Evolutionary conservation across 2,113 vertebrate species (phyloP), one percentile per base, ranked within the genome.

Genomic region (Fregetta grallaria): DNA sequence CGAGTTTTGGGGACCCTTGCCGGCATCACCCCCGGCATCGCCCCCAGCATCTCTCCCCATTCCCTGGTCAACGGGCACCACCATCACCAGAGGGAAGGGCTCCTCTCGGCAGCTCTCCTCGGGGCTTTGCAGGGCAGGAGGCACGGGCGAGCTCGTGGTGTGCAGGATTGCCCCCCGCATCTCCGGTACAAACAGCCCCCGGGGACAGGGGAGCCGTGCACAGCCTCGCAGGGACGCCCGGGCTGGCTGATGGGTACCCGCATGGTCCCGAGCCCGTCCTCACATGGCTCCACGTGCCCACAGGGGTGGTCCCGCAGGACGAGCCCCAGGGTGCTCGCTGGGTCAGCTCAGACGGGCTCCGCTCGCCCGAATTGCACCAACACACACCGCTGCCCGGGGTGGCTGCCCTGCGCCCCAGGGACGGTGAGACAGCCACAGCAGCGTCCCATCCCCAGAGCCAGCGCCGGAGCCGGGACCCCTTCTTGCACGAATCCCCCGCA

Each of bases 391-490:
- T 32, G 55, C 71, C 50, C 0, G 0, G 16, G 38, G 23, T 15
- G 45, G 40, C 49, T 74, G 79, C 36, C 20, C 66, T 2, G 30
- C 4, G 4, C 47, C 67, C 10, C 11, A 2, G 20, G 40, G 36
- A 14, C 3, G 2, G 42, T 22, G n/a, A 7, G 0, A 15, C 1
- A 5, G 34, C 21, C 62, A 34, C 61, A 29, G 8, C 66, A n/a
- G 55, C 40, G 70, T 10, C 49, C 47, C 44, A 32, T 4, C 29
- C 38, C 52, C 2, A 1, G 59, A n/a, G 45, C 7, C 62, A 4
- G n/a, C 0, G 3, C 29, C 0, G 0, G 38, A 9, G 27, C 21
- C 0, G 0, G 61, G 16, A 17, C 20, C 14, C 4, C 15, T 26
- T 34, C 19, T 47, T 8, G 10, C 29, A 36, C 0, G 10, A 49